These are phyloP conservation scores for Columba janthina DNA, from an alignment of 2,113 vertebrate species.

Conservation along the genomic window DNA sequence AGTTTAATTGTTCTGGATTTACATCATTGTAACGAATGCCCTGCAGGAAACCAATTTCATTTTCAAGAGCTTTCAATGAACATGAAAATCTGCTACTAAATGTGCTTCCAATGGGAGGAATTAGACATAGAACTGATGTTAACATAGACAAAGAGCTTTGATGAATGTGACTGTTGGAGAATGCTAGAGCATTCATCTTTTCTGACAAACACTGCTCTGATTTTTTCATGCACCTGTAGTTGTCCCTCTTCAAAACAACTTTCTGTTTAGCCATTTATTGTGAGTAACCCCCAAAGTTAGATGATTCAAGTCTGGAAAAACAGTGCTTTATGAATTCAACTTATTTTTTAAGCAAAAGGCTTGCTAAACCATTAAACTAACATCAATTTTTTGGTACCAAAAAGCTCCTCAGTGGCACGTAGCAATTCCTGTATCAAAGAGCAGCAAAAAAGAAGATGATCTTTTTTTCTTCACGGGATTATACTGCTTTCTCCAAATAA, in stretches of 20 bases:
- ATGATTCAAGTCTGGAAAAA: neutral
- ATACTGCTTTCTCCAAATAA: neutral
- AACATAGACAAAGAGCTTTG: constrained; percentile 24
- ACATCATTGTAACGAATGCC: neutral
- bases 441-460: neutral
- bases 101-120: neutral
- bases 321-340: neutral
- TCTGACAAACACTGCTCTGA: neutral
- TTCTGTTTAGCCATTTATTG: neutral
- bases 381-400: neutral
- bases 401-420: neutral
- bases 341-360: neutral
- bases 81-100: constrained; percentile 13
- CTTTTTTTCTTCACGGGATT: neutral
- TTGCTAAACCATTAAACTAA: neutral
- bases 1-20: constrained; percentile 11
- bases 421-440: neutral
- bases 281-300: neutral
- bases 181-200: neutral
- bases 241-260: neutral
- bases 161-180: constrained; percentile 2
- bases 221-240: neutral
- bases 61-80: constrained; percentile 33
- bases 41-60: constrained; percentile 11
- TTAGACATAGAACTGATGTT: neutral